Evolutionary conservation across 1,140 invertebrate species (phyloP).

Genomic region (Adoxophyes honmai): DNA sequence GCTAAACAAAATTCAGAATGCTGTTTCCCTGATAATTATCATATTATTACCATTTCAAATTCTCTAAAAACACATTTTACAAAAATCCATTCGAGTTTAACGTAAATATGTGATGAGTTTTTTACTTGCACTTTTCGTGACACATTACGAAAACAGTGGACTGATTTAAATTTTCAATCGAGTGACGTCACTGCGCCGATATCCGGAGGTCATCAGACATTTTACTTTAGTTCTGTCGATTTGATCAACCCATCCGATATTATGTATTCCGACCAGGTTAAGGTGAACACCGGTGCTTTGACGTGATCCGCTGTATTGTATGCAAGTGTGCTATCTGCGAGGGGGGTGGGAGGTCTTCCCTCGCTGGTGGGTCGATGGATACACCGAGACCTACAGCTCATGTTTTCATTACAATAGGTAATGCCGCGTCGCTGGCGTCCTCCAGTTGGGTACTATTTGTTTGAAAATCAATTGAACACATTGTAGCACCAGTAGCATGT

Average conservation of each 20-base stretch:
- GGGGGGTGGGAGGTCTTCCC: slow-evolving; percentile 35
- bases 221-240: slow-evolving; percentile 25
- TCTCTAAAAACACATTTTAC: background rate
- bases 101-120: slow-evolving; percentile 1
- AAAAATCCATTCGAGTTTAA: background rate
- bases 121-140: slow-evolving; percentile 5
- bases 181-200: slow-evolving; percentile 22
- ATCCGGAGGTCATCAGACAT: slow-evolving; percentile 47
- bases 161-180: slow-evolving; percentile 29
- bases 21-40: no score
- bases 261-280: slow-evolving; percentile 32
- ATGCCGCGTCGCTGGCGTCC: slow-evolving; percentile 47
- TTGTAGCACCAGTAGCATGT: no score
- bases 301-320: slow-evolving; percentile 17
- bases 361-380: slow-evolving; percentile 32
- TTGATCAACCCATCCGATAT: slow-evolving; percentile 28
- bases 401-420: slow-evolving; percentile 70
- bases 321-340: slow-evolving; percentile 10
- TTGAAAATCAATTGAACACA: slow-evolving; percentile 41
- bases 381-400: slow-evolving; percentile 49
- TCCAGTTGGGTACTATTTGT: slow-evolving; percentile 32
- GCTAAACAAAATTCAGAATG: no score
- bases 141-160: background rate
- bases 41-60: background rate
- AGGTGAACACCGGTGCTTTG: slow-evolving; percentile 23